phyloP scores from a whole-genome alignment of 2,888 invertebrate genomes.

The Cheilosia variabilis region DNA sequence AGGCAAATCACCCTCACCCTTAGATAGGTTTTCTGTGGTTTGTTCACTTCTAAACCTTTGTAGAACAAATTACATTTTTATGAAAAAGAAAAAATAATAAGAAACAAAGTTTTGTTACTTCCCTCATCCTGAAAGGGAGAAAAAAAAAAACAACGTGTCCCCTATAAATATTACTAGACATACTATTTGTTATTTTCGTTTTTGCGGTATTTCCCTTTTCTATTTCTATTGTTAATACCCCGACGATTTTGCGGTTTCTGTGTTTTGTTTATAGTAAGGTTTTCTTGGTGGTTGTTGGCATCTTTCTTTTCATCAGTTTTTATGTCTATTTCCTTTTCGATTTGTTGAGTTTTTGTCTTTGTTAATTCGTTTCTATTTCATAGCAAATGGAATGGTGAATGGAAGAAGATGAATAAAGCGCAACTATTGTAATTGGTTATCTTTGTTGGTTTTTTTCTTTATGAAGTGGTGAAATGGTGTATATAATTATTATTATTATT shows the following conservation, averaged over 20 bases:
- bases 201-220: slow-evolving; percentile 35
- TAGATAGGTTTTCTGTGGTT: slow-evolving; percentile 23
- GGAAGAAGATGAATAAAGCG: slow-evolving; percentile 72
- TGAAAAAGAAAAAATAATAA: slow-evolving; percentile 23
- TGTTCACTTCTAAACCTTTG: slow-evolving; percentile 40
- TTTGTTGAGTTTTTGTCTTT: slow-evolving; percentile 68
- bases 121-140: slow-evolving; percentile 49
- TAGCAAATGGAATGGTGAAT: slow-evolving; percentile 76
- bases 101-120: slow-evolving; percentile 21
- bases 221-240: slow-evolving; percentile 41
- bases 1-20: slow-evolving; percentile 43
- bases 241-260: slow-evolving; percentile 51
- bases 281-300: slow-evolving; percentile 74
- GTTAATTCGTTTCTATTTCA: slow-evolving; percentile 71
- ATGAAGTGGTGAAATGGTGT: slow-evolving; percentile 73
- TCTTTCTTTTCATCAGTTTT: slow-evolving; percentile 61
- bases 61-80: slow-evolving; percentile 52
- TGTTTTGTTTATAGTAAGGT: slow-evolving; percentile 67
- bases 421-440: slow-evolving; percentile 61
- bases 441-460: slow-evolving; percentile 42
- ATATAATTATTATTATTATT: slow-evolving; percentile 46
- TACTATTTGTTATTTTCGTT: slow-evolving; percentile 41
- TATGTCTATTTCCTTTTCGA: slow-evolving; percentile 42
- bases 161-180: slow-evolving; percentile 67
- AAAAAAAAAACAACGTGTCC: slow-evolving; percentile 45